These are phyloP conservation scores for Poicephalus meyeri DNA, from an alignment of 2,113 vertebrate species.

Conservation along the genomic window DNA sequence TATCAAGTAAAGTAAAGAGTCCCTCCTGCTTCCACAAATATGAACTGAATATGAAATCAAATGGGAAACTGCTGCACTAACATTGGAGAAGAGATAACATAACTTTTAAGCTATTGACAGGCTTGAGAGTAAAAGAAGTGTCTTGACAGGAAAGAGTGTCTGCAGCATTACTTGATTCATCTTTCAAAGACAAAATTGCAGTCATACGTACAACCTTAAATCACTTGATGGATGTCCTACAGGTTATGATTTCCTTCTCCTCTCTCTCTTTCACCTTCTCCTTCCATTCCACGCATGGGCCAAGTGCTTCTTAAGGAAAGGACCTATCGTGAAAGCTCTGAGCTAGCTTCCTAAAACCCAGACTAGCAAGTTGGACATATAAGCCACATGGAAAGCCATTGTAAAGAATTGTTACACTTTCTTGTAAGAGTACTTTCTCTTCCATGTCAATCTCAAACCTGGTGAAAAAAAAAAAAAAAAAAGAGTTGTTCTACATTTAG, in stretches of 20 bases:
- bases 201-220: background rate
- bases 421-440: background rate
- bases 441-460: background rate
- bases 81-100: slow-evolving; percentile 16
- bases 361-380: background rate
- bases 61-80: slow-evolving; percentile 37
- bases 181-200: slow-evolving; percentile 27
- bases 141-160: slow-evolving; percentile 16
- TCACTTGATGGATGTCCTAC: slow-evolving; percentile 3
- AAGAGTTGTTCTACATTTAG: background rate
- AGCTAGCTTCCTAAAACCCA: background rate
- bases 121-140: slow-evolving; percentile 27
- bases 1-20: slow-evolving; percentile 65
- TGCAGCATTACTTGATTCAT: background rate
- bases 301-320: background rate
- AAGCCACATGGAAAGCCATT: background rate
- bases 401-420: background rate
- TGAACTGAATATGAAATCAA: slow-evolving; percentile 63
- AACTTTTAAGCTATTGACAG: background rate
- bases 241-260: background rate
- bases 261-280: background rate
- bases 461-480: background rate
- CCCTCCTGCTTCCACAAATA: slow-evolving; percentile 67
- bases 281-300: background rate
- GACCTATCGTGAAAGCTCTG: background rate